These are phyloP conservation scores for Podocnemis expansa DNA, from an alignment of 2,113 vertebrate genomes.

Conservation along the genomic window DNA sequence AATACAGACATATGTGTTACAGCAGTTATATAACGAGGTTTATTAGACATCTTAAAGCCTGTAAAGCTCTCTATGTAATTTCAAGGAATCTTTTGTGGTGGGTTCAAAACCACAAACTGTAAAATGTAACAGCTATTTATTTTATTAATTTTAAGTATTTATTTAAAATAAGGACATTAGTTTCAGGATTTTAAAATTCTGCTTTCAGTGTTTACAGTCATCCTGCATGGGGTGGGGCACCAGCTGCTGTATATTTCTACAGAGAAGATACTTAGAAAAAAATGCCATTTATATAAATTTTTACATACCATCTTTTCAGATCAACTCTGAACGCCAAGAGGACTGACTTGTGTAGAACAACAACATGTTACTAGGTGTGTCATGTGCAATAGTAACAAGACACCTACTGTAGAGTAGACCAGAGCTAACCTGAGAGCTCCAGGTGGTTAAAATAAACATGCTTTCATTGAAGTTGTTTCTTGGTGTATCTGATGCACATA, in stretches of 20 bases:
- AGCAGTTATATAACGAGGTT: not conserved
- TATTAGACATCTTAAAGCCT: not conserved
- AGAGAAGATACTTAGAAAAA: not conserved
- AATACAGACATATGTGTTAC: not conserved
- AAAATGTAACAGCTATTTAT: not conserved
- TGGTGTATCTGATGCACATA: fast-evolving
- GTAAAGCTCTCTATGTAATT: not conserved
- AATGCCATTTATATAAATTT: not conserved
- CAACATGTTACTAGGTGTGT: conserved; percentile 65
- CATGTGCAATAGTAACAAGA: conserved; percentile 15
- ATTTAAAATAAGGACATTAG: not conserved
- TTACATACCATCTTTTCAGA: conserved; percentile 55
- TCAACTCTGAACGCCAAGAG: not conserved
- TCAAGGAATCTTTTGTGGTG: not conserved
- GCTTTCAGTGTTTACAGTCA: not conserved
- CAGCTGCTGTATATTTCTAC: not conserved
- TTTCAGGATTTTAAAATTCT: not conserved
- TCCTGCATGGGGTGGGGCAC: fast-evolving
- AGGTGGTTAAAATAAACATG: conserved; percentile 30
- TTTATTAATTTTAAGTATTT: too few relatives aligned
- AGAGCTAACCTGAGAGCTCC: not conserved
- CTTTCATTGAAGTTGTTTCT: not conserved
- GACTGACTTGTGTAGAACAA: not conserved
- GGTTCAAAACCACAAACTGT: not conserved
- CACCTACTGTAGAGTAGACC: not conserved